phyloP scores from a whole-genome alignment of 2,888 invertebrate species.

The Suillia variegata region DNA sequence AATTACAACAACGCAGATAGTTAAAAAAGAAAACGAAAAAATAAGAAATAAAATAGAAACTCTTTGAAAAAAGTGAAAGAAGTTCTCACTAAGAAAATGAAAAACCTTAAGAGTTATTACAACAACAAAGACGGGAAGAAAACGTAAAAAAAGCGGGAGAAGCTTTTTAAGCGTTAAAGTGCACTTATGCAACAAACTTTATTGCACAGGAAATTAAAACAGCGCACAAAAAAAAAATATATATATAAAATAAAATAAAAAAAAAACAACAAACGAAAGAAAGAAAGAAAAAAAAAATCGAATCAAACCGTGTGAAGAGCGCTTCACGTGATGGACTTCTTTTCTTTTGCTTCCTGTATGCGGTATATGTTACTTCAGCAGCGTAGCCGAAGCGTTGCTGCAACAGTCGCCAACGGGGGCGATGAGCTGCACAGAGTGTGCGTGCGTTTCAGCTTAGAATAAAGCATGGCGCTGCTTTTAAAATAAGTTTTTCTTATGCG shows the following conservation, averaged over 20 bases:
- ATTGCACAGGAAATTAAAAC: slow-evolving; percentile 44
- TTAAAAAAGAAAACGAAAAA: slow-evolving; percentile 1
- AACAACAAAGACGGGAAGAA: background rate
- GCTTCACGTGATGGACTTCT: slow-evolving; percentile 10
- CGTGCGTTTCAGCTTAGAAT: background rate
- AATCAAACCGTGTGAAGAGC: background rate
- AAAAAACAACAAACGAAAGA: background rate
- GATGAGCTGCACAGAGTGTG: too few relatives aligned
- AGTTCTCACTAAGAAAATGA: background rate
- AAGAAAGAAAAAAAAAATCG: background rate
- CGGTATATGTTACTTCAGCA: background rate
- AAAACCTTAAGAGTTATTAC: slow-evolving; percentile 18
- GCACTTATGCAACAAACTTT: slow-evolving; percentile 38
- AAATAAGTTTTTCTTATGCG: background rate
- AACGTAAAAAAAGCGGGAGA: slow-evolving; percentile 1
- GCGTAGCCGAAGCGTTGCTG: background rate
- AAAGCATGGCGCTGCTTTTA: background rate
- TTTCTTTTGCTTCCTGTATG: background rate
- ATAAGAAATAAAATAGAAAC: slow-evolving; percentile 1
- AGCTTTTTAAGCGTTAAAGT: slow-evolving; percentile 29
- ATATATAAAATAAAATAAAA: background rate
- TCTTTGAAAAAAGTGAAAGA: background rate
- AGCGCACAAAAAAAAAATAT: slow-evolving; percentile 22
- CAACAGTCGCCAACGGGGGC: too few relatives aligned
- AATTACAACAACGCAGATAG: background rate